Conservation (phyloP, 2,888 invertebrate genomes). For the Eretmocerus hayati region DNA sequence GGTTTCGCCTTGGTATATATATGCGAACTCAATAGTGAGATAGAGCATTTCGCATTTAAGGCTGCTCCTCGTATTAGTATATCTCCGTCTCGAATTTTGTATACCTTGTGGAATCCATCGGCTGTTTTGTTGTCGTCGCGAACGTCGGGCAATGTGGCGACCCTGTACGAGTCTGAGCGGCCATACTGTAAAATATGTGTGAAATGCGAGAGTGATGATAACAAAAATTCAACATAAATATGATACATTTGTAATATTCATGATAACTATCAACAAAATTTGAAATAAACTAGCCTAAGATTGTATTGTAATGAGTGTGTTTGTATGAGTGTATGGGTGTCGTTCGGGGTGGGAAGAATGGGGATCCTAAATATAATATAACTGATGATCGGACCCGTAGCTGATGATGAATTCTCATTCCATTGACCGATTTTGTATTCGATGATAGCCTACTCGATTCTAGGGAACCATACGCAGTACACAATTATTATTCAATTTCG, state of each 20-base stretch:
- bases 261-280: constrained; percentile 3
- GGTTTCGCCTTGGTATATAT: too few relatives aligned
- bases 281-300: not conserved
- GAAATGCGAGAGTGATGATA: constrained; percentile 14
- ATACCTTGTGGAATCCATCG: constrained; percentile 88
- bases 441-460: too few relatives aligned
- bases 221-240: constrained; percentile 20
- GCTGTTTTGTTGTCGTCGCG: constrained; percentile 94
- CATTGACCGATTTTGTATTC: too few relatives aligned
- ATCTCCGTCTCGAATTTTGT: constrained; percentile 2
- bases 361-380: not conserved
- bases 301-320: not conserved
- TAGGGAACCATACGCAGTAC: too few relatives aligned
- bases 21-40: not conserved
- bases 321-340: not conserved
- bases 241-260: constrained; percentile 6
- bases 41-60: not conserved
- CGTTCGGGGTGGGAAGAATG: not conserved
- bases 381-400: not conserved
- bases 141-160: constrained; percentile 86
- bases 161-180: constrained; percentile 94
- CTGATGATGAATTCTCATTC: too few relatives aligned
- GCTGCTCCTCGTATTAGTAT: not conserved
- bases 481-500: too few relatives aligned
- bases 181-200: constrained; percentile 68